Evolutionary conservation across 2,888 invertebrate species (phyloP).

Genomic region (Eristalis arbustorum): DNA sequence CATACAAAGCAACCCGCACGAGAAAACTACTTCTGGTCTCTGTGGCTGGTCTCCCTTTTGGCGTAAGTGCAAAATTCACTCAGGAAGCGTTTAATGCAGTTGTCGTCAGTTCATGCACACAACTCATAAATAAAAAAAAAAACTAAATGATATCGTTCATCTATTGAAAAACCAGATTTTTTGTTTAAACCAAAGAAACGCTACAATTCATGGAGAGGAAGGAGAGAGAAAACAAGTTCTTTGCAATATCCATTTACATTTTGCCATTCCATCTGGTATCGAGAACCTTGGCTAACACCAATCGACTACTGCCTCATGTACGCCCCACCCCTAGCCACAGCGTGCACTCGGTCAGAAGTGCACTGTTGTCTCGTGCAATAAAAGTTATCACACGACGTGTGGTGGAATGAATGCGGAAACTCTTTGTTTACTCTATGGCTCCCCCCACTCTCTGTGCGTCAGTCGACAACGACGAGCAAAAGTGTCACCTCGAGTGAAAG

Average conservation of each 20-base stretch:
- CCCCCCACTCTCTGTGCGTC: neutral
- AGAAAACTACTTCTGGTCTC: neutral
- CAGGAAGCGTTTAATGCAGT: neutral
- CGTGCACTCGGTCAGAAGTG: neutral
- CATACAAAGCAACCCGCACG: neutral
- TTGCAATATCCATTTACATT: conserved; percentile 46
- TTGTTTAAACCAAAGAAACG: conserved; percentile 29
- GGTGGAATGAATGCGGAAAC: conserved; percentile 67
- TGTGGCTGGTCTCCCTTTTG: neutral
- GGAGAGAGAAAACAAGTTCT: conserved; percentile 53
- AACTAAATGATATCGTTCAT: conserved; percentile 23
- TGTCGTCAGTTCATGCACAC: conserved; percentile 14
- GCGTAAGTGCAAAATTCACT: neutral
- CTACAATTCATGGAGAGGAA: conserved; percentile 34
- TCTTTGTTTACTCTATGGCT: conserved; percentile 58
- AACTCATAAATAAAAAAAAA: neutral
- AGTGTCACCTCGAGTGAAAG: conserved; percentile 64
- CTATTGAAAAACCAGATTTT: conserved; percentile 33
- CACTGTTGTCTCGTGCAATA: conserved; percentile 54
- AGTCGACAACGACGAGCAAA: conserved; percentile 40
- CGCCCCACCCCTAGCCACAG: neutral
- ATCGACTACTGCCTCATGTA: neutral
- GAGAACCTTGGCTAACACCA: conserved; percentile 57
- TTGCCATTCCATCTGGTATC: conserved; percentile 54
- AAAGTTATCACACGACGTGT: conserved; percentile 49